These are phyloP conservation scores for Podiceps cristatus DNA, from an alignment of 2,113 vertebrate species.

Conservation along the genomic window DNA sequence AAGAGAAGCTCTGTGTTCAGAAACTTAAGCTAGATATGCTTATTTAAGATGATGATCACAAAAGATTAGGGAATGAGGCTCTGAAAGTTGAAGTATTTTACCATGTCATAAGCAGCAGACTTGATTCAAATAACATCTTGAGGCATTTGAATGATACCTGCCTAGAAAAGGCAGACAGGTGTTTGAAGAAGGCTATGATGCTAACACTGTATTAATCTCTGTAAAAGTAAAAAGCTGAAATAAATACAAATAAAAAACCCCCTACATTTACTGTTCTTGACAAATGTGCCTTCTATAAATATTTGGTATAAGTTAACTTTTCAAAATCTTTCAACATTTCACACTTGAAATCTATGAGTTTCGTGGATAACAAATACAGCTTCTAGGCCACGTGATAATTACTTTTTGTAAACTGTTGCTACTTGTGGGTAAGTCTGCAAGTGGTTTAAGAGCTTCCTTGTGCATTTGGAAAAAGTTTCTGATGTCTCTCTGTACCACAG, in stretches of 20 bases:
- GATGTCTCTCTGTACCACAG: fast-evolving
- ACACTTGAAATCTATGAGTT: background rate
- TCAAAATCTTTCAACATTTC: background rate
- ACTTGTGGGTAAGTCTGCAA: background rate
- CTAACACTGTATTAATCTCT: background rate
- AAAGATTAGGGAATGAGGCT: background rate
- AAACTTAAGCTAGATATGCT: background rate
- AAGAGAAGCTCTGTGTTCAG: background rate
- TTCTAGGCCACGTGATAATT: background rate
- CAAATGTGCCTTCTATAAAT: background rate
- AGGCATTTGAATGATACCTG: background rate
- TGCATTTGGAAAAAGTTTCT: background rate
- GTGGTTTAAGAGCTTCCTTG: background rate
- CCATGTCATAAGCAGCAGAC: background rate
- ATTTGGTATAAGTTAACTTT: background rate
- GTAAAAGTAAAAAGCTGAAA: background rate
- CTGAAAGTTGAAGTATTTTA: background rate
- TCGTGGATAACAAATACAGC: background rate
- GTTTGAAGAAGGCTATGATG: background rate
- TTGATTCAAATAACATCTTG: background rate
- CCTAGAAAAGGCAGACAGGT: background rate
- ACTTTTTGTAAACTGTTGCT: background rate
- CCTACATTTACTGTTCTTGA: background rate
- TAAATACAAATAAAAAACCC: background rate
- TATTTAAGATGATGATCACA: background rate